Evolutionary conservation across 2,888 invertebrate species (phyloP), one percentile per base, ranked within the genome.

Genomic region (Sarcophaga caerulescens): DNA sequence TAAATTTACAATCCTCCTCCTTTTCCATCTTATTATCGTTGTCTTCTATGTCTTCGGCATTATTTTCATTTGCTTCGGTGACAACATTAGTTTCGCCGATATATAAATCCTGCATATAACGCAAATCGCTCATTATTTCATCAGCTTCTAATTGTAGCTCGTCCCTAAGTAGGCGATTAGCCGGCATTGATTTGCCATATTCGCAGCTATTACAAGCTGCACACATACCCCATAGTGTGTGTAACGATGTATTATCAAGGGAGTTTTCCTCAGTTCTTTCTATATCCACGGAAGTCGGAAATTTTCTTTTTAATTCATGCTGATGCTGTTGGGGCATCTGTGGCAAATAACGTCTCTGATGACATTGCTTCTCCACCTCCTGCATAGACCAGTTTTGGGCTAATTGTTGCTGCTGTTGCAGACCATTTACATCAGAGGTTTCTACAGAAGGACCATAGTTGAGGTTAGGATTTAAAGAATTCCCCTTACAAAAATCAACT

Each of bases 221-320:
- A 87, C 92, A 92, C 89, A 91, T 90, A n/a, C 91, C 91, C 92
- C 92, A 92, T 47, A 92, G 85, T 35, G 91, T 90, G 77, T 91
- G 91, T 3, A 87, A 52, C 1, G 85, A 81, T 5, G 75, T 68
- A 12, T 57, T 78, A 45, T 86, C 86, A 3, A 84, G 17, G 4
- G 81, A 81, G 44, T 75, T 86, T 45, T 84, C 84, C 60, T 86
- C 86, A 63, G 59, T 81, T 71, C 78, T 52, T 35, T 78, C 86
- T 21, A 84, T n/a, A 47, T 81, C 78, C 8, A 70, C 21, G 62
- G 65, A 68, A 2, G 52, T 47, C 4, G 60, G 70, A 62, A 65
- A 70, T 60, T 70, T 62, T 12, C 21, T 45, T 45, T 74, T 66
- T 52, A 60, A 69, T 12, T 79, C 74, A 69, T 79, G 12, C 63